phyloP scores from a whole-genome alignment of 2,113 vertebrate genomes.

The Myotis brandtii region DNA sequence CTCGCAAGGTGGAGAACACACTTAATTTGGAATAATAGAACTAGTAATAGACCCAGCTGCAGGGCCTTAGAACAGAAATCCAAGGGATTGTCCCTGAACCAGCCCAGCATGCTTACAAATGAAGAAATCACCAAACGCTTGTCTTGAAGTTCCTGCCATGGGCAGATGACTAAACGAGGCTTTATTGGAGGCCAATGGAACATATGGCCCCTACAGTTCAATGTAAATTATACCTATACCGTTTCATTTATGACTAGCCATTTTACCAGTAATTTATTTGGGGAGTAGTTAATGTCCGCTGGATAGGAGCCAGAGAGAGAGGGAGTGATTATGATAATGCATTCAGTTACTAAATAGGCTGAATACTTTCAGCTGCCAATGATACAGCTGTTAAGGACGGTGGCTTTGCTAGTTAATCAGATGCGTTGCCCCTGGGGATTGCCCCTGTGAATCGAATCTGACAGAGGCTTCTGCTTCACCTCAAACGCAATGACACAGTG shows the following conservation, averaged over 20 bases:
- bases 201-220: background rate
- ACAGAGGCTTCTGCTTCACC: conserved; percentile 71
- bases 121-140: background rate
- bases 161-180: background rate
- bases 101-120: background rate
- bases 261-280: conserved; percentile 61
- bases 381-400: conserved; percentile 70
- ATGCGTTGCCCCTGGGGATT: conserved; percentile 75
- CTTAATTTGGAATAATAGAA: conserved; percentile 15
- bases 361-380: conserved; percentile 46
- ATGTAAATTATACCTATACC: background rate
- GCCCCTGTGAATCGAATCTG: conserved; percentile 62
- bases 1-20: background rate
- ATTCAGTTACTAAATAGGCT: conserved; percentile 61
- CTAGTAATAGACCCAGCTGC: background rate
- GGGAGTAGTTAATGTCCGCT: conserved; percentile 54
- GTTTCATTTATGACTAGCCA: conserved; percentile 34
- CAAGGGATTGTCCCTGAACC: background rate
- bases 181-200: background rate
- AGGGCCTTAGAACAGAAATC: background rate
- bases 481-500: conserved; percentile 70
- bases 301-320: conserved; percentile 28
- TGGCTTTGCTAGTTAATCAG: conserved; percentile 75
- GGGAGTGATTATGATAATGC: conserved; percentile 66
- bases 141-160: background rate